These are phyloP conservation scores for Dendrophyllia cribrosa DNA, from an alignment of 64 coral and sea anemone genomes.

Conservation along the genomic window DNA sequence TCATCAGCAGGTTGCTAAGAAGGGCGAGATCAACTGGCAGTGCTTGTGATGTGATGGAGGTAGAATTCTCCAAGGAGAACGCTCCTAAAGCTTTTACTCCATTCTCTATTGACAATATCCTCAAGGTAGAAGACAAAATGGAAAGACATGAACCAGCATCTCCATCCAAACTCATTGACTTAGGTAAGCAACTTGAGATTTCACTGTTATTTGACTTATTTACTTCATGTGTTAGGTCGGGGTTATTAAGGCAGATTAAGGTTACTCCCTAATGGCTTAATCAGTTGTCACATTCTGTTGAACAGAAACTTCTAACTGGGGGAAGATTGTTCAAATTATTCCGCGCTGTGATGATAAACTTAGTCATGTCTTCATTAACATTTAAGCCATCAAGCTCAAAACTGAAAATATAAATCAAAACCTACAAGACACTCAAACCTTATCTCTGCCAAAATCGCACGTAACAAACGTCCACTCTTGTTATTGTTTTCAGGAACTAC, in stretches of 20 bases:
- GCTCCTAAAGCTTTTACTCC: not conserved
- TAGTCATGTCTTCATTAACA: too few species aligned
- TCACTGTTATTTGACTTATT: not conserved
- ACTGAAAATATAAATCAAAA: too few species aligned
- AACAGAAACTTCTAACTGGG: too few species aligned
- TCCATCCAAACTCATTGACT: constrained; percentile 2
- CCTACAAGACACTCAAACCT: too few species aligned
- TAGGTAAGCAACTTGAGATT: constrained; percentile 3
- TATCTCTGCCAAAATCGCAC: not conserved
- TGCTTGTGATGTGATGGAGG: not conserved
- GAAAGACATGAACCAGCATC: constrained; percentile 6
- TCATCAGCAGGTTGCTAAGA: constrained; percentile 71
- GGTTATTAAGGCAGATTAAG: too few species aligned
- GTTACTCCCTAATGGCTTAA: too few species aligned
- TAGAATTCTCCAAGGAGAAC: constrained; percentile 26
- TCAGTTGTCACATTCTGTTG: too few species aligned
- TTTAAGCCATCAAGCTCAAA: too few species aligned
- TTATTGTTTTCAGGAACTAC: not conserved
- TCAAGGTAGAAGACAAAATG: not conserved
- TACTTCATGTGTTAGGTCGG: not conserved
- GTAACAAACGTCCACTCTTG: not conserved
- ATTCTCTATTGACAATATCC: constrained; percentile 51
- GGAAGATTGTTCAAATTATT: too few species aligned
- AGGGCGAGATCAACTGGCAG: constrained; percentile 35
- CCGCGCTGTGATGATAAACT: too few species aligned